Base-by-base conservation (phyloP, 2,113 vertebrate species). In the Peromyscus polionotus region DNA sequence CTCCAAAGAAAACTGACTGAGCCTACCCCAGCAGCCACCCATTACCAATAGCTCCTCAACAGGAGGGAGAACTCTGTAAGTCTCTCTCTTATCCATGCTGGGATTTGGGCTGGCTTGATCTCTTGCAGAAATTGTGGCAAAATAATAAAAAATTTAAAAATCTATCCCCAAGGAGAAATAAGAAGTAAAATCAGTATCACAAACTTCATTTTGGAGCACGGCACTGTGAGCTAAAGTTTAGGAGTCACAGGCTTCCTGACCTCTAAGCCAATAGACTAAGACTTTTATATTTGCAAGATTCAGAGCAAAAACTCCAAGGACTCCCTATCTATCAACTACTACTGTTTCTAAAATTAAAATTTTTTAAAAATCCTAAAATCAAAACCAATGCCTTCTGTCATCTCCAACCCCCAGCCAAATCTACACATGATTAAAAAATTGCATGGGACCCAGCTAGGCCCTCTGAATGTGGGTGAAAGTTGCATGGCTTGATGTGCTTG, bases 321-420 rank as follows among this genome's bases (percentile, higher is more conserved):
- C 19, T 16, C 79, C 28, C 26, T 63, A 81, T 36, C 48, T 88
- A 88, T 8, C 16, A 87, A 6, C 73, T 95, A 24, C 61, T 84
- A 75, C 51, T 86, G 4, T 91, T 90, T 88, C 54, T 92, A 79
- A 96, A 96, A 93, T 11, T 87, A 51, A 96, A 92, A 76, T 1
- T 76, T 93, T 54, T 57, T 6, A 19, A 36, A 59, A 61, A 24
- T 39, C 54, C 36, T 36, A 59, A 96, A 88, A 88, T 91, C 36
- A 91, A 91, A 93, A 48, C 20, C 39, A 93, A 36, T 63, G 39
- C 75, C 3, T 81, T 88, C 51, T 88, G 5, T 19, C n/a, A 95
- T 93, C 17, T 48, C 95, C 95, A 16, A 90, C 28, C 7, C 26
- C 16, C 45, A 93, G 11, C 20, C 80, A 93, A 93, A 93, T 2